A percentile compares a stretch with the other conserved stretches of the same genome.
Evolutionary conservation across 2,797 vertebrate genomes (phyloP).

Genomic region (Pantherophis alleghaniensis): DNA sequence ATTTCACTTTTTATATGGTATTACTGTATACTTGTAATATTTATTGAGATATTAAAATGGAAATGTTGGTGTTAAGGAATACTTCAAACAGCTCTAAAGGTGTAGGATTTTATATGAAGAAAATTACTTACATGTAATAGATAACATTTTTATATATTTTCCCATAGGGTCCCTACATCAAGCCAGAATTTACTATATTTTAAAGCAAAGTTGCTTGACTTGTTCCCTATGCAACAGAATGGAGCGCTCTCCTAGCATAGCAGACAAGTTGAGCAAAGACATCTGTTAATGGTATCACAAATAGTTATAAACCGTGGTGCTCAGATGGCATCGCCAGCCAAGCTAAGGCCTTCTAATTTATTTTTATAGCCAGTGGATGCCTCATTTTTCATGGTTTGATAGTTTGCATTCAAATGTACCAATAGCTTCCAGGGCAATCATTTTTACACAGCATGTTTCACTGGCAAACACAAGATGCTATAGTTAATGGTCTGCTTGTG

Average conservation of each 20-base stretch:
- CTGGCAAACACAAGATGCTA: slow-evolving; percentile 56
- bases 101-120: slow-evolving; percentile 74
- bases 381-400: slow-evolving; percentile 75
- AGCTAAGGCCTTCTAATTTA: slow-evolving; percentile 72
- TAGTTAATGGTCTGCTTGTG: slow-evolving; percentile 60
- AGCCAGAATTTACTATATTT: slow-evolving; percentile 72
- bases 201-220: slow-evolving; percentile 73
- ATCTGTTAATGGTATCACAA: slow-evolving; percentile 76
- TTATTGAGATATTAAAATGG: slow-evolving; percentile 77
- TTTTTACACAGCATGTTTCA: slow-evolving; percentile 65
- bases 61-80: slow-evolving; percentile 79
- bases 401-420: slow-evolving; percentile 76
- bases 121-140: slow-evolving; percentile 74
- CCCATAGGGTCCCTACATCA: slow-evolving; percentile 71
- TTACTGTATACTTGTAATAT: slow-evolving; percentile 69
- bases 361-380: slow-evolving; percentile 75
- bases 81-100: slow-evolving; percentile 76
- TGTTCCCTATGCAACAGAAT: slow-evolving; percentile 68
- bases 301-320: slow-evolving; percentile 74
- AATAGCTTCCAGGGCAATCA: slow-evolving; percentile 70
- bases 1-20: slow-evolving; percentile 64
- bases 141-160: slow-evolving; percentile 76
- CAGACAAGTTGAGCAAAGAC: slow-evolving; percentile 68
- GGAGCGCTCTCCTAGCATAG: slow-evolving; percentile 63
- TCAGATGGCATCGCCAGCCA: slow-evolving; percentile 72